phyloP scores from a whole-genome alignment of 2,888 invertebrate species.

The Drosophila lacicola region DNA sequence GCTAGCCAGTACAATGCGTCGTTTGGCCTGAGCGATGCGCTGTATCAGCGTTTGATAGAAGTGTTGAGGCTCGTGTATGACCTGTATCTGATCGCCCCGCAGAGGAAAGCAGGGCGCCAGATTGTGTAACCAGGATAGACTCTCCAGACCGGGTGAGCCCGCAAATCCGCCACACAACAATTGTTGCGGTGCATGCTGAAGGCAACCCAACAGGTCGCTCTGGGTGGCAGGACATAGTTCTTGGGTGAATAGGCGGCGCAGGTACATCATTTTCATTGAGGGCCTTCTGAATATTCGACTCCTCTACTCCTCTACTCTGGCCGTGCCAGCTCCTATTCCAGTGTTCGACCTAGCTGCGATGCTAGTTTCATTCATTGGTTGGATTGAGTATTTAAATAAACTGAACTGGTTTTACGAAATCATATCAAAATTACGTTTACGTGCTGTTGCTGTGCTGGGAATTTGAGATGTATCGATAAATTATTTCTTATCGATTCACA shows the following conservation, averaged over 20 bases:
- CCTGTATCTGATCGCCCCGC: constrained; percentile 88
- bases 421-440: constrained; percentile 48
- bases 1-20: constrained; percentile 93
- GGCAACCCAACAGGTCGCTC: constrained; percentile 75
- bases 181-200: constrained; percentile 72
- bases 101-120: constrained; percentile 90
- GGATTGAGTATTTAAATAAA: constrained; percentile 34
- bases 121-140: constrained; percentile 88
- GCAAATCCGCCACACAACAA: constrained; percentile 62
- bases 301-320: constrained; percentile 6
- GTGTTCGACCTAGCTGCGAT: constrained; percentile 12
- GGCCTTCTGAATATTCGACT: neutral
- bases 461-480: constrained; percentile 28
- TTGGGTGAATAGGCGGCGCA: constrained; percentile 83
- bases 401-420: constrained; percentile 45
- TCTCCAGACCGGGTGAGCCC: constrained; percentile 85
- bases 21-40: constrained; percentile 88
- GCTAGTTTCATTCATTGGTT: constrained; percentile 48
- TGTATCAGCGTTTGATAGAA: constrained; percentile 91
- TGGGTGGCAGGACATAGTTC: constrained; percentile 76
- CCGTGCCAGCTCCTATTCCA: constrained; percentile 18
- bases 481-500: constrained; percentile 10
- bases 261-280: constrained; percentile 63
- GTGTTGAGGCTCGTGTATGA: constrained; percentile 90
- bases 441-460: constrained; percentile 18